These are phyloP conservation scores for Euura lappo DNA, from an alignment of 1,140 invertebrate genomes.

Conservation along the genomic window DNA sequence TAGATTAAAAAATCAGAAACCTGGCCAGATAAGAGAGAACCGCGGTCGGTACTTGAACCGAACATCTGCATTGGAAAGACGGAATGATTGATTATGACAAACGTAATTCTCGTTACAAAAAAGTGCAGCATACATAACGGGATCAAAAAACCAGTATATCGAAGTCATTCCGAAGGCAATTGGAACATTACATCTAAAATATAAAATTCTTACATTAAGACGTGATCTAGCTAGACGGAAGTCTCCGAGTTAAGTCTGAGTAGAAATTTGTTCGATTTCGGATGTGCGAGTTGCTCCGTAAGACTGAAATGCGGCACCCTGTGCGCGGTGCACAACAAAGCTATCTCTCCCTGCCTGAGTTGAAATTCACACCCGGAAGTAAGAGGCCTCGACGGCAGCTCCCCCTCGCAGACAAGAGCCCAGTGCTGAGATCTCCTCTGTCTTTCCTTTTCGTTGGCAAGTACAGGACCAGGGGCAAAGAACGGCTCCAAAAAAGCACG, in stretches of 20 bases:
- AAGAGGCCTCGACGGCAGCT: slow-evolving; percentile 84
- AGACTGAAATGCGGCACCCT: slow-evolving; percentile 91
- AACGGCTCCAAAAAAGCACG: slow-evolving; percentile 92
- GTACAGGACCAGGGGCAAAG: slow-evolving; percentile 76
- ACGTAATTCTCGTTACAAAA: too few species aligned
- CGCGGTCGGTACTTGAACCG: too few species aligned
- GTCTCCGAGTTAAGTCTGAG: slow-evolving; percentile 94
- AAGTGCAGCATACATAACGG: too few species aligned
- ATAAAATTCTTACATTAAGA: slow-evolving; percentile 13
- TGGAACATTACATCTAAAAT: too few species aligned
- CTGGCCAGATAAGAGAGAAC: too few species aligned
- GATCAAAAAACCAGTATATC: too few species aligned
- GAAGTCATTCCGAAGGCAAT: too few species aligned
- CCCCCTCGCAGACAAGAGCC: slow-evolving; percentile 89
- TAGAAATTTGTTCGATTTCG: slow-evolving; percentile 95
- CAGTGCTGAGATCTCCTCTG: slow-evolving; percentile 81
- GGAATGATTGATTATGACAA: too few species aligned
- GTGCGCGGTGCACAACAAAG: slow-evolving; percentile 84
- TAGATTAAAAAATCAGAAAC: too few species aligned
- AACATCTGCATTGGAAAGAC: too few species aligned
- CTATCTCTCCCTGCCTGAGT: slow-evolving; percentile 91
- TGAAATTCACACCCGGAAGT: slow-evolving; percentile 86
- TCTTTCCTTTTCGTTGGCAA: slow-evolving; percentile 81
- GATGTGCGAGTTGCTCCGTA: slow-evolving; percentile 94
- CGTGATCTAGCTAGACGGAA: slow-evolving; percentile 77